These are phyloP conservation scores for Camponotus vicinus DNA, from an alignment of 1,140 invertebrate genomes.

Conservation along the genomic window DNA sequence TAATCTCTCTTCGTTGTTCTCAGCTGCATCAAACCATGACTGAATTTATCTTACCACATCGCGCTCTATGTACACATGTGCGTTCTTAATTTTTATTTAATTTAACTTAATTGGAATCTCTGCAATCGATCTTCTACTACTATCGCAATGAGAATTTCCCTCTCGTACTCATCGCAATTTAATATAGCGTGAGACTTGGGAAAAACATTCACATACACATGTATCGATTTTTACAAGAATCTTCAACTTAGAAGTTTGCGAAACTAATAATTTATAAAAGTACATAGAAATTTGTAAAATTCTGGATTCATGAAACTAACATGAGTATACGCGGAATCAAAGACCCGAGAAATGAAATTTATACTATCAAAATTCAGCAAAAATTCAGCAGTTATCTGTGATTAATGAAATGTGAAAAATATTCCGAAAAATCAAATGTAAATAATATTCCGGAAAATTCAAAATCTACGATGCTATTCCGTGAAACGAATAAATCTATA, in stretches of 20 bases:
- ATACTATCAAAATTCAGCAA: background rate
- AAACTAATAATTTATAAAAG: slow-evolving; percentile 10
- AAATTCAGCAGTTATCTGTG: background rate
- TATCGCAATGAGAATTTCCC: slow-evolving; percentile 3
- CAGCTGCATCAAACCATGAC: background rate
- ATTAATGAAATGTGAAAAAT: background rate
- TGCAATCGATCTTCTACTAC: background rate
- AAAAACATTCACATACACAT: background rate
- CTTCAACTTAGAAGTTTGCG: background rate
- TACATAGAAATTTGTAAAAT: background rate
- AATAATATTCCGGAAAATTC: background rate
- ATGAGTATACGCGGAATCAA: background rate
- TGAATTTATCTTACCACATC: background rate
- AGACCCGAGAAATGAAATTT: background rate
- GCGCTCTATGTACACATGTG: background rate
- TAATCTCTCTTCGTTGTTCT: background rate
- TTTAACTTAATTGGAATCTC: slow-evolving; percentile 38
- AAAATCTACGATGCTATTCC: background rate
- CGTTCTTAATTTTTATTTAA: slow-evolving; percentile 54
- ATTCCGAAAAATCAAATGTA: background rate
- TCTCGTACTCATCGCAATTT: slow-evolving; percentile 48
- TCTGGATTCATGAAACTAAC: background rate
- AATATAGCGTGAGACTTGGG: slow-evolving; percentile 50
- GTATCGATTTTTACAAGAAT: background rate
- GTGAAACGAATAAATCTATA: background rate